Conservation (phyloP, 2,888 invertebrate species). For the Chrysopilus asiliformis region DNA sequence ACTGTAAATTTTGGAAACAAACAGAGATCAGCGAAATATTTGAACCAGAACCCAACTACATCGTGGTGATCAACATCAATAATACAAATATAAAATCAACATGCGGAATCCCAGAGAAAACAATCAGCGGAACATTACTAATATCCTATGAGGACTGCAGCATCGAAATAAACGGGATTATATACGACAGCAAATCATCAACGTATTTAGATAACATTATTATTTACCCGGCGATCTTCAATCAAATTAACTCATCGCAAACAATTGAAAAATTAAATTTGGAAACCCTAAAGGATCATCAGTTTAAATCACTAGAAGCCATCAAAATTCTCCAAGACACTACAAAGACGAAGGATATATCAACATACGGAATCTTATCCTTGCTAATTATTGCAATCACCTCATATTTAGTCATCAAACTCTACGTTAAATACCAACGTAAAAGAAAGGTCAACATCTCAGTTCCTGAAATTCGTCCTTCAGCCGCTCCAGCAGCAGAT, state of each 20-base stretch:
- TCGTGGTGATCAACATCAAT: conserved; percentile 1
- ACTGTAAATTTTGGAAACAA: background rate
- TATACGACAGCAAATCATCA: background rate
- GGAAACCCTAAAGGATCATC: background rate
- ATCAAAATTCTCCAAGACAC: background rate
- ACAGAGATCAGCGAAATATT: background rate
- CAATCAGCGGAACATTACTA: conserved; percentile 4
- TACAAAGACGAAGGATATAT: background rate
- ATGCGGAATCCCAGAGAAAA: conserved; percentile 2
- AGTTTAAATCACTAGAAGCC: background rate
- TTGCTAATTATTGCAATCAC: no score
- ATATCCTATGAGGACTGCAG: background rate
- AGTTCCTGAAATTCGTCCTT: no score
- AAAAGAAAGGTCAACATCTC: no score
- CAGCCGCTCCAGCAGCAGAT: no score
- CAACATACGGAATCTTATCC: background rate
- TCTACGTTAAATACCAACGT: no score
- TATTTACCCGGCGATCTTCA: background rate
- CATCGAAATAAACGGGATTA: background rate
- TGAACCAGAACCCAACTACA: conserved; percentile 3
- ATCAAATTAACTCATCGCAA: no score
- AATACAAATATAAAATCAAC: background rate
- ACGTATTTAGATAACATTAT: background rate
- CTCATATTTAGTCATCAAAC: no score
- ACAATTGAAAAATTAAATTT: background rate